These are phyloP conservation scores for Neodiprion virginianus DNA, from an alignment of 1,140 invertebrate species.

Conservation along the genomic window DNA sequence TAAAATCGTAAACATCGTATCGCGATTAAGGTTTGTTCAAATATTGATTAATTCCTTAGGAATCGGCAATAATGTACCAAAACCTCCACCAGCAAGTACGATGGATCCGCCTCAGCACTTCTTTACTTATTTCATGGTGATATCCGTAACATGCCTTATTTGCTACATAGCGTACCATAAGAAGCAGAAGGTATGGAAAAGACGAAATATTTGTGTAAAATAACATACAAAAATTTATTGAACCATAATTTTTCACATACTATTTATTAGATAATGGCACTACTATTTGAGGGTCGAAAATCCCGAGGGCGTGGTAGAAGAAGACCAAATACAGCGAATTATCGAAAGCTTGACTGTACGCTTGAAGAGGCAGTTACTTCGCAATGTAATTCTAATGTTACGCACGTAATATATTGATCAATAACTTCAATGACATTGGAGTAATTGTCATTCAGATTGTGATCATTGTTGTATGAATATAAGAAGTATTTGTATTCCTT, in stretches of 20 bases:
- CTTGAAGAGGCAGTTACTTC: slow-evolving; percentile 70
- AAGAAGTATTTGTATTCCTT: too few relatives aligned
- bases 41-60: too few relatives aligned
- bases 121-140: slow-evolving; percentile 70
- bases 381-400: slow-evolving; percentile 58
- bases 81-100: not conserved
- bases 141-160: slow-evolving; percentile 65
- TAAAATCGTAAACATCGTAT: too few relatives aligned
- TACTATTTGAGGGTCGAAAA: slow-evolving; percentile 65
- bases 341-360: slow-evolving; percentile 68
- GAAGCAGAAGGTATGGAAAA: slow-evolving; percentile 68
- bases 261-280: slow-evolving; percentile 62
- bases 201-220: not conserved
- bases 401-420: slow-evolving; percentile 60
- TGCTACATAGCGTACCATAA: slow-evolving; percentile 73
- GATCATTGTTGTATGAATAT: too few relatives aligned
- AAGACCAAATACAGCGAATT: slow-evolving; percentile 66
- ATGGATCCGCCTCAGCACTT: slow-evolving; percentile 53
- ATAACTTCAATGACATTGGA: too few relatives aligned
- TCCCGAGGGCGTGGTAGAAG: slow-evolving; percentile 58
- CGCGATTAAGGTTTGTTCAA: too few relatives aligned
- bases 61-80: too few relatives aligned
- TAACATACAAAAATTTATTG: slow-evolving; percentile 1
- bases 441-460: too few relatives aligned
- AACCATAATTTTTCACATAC: not conserved